Evolutionary conservation across 2,113 vertebrate species (phyloP).

Genomic region (Ptilonorhynchus violaceus): DNA sequence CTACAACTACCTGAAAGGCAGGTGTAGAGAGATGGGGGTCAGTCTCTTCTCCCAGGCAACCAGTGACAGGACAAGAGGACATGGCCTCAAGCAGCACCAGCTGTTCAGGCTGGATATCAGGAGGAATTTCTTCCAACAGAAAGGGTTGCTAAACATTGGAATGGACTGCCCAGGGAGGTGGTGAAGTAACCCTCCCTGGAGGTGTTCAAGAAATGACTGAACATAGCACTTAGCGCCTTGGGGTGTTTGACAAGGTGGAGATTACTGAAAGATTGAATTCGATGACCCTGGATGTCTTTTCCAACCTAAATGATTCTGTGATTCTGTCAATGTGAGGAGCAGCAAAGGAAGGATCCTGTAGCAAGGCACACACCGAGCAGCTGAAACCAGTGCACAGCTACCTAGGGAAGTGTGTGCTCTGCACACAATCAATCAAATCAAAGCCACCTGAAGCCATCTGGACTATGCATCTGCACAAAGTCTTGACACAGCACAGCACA

Average conservation of each 20-base stretch:
- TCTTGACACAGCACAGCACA: background rate
- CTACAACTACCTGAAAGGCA: background rate
- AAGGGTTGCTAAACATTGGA: background rate
- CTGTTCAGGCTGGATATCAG: background rate
- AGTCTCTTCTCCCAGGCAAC: background rate
- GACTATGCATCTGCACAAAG: background rate
- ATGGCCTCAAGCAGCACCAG: background rate
- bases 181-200: background rate
- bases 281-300: background rate
- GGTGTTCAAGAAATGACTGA: background rate
- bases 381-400: background rate
- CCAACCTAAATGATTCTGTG: background rate
- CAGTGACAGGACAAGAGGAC: rapidly evolving
- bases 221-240: background rate
- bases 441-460: background rate
- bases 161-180: background rate
- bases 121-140: background rate
- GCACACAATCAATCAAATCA: background rate
- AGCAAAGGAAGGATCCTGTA: background rate
- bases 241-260: background rate
- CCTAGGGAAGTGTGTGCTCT: background rate
- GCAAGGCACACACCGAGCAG: background rate
- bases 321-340: background rate
- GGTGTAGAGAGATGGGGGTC: too few species aligned
- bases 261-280: background rate